These are phyloP conservation scores for Misgurnus anguillicaudatus DNA, from an alignment of 2,113 vertebrate species.

Conservation along the genomic window DNA sequence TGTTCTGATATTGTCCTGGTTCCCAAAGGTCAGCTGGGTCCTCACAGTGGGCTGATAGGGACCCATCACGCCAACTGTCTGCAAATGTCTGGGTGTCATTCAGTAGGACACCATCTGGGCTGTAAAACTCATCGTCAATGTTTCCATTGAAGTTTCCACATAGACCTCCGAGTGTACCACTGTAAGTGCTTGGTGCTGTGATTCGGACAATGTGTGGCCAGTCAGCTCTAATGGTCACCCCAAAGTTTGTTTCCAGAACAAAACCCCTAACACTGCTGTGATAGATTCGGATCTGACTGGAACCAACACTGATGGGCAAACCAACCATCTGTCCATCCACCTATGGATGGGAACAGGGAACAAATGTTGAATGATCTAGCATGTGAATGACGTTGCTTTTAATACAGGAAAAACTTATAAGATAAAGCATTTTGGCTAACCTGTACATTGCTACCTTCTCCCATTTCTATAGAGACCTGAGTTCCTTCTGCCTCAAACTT, in stretches of 20 bases:
- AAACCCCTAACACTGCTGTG: constrained; percentile 59
- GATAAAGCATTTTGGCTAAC: constrained; percentile 27
- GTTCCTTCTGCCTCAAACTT: constrained; percentile 57
- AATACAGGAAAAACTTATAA: no score
- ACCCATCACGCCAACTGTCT: constrained; percentile 69
- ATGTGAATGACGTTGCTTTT: not conserved
- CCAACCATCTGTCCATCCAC: constrained; percentile 61
- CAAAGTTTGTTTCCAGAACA: constrained; percentile 63
- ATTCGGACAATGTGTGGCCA: constrained; percentile 62
- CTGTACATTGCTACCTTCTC: constrained; percentile 41
- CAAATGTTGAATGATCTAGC: not conserved
- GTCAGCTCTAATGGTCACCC: constrained; percentile 63
- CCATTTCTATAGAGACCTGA: constrained; percentile 55
- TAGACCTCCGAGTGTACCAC: constrained; percentile 60
- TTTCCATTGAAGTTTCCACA: constrained; percentile 65
- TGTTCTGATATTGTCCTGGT: not conserved
- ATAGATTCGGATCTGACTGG: constrained; percentile 51
- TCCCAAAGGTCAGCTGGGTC: not conserved
- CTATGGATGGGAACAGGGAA: constrained; percentile 42
- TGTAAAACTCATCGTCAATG: constrained; percentile 59
- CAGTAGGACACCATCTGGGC: constrained; percentile 53
- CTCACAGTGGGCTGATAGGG: constrained; percentile 51
- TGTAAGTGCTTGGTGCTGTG: constrained; percentile 63
- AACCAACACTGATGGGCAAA: constrained; percentile 50
- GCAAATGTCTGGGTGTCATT: constrained; percentile 61